Conservation (phyloP, 2,888 invertebrate genomes). For the Pseudococcus jackbeardsleyi region DNA sequence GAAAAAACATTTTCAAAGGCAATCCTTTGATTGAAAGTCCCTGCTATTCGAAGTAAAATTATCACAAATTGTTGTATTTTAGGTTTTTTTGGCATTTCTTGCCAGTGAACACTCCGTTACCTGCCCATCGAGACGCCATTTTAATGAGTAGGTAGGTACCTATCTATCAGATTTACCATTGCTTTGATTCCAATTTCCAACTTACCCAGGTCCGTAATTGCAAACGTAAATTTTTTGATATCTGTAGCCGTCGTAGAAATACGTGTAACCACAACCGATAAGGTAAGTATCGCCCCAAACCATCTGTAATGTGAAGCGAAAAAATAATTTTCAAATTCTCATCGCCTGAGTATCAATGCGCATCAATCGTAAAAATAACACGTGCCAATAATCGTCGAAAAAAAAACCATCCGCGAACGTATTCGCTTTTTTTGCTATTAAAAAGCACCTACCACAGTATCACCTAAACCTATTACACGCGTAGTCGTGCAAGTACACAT, state of each 20-base stretch:
- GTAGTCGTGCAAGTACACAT: neutral
- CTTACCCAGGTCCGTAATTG: constrained; percentile 85
- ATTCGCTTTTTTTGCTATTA: neutral
- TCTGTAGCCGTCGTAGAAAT: constrained; percentile 80
- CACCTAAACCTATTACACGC: neutral
- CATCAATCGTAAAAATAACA: neutral
- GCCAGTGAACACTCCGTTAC: too few species aligned
- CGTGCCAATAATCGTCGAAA: neutral
- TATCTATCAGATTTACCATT: neutral
- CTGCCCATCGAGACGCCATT: too few species aligned
- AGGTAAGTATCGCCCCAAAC: constrained; percentile 89
- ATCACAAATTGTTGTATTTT: too few species aligned
- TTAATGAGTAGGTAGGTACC: too few species aligned
- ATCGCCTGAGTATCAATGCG: too few species aligned
- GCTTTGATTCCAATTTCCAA: constrained; percentile 65
- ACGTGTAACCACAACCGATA: constrained; percentile 89
- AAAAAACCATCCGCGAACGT: neutral
- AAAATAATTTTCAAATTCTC: neutral
- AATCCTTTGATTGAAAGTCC: too few species aligned
- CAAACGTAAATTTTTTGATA: constrained; percentile 88
- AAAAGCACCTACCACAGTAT: neutral
- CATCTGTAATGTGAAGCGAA: constrained; percentile 73
- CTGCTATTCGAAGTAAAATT: too few species aligned
- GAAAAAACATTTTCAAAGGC: too few species aligned
- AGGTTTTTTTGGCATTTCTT: too few species aligned